Evolutionary conservation across 2,113 vertebrate species (phyloP).

Genomic region (Laticauda laticaudata): DNA sequence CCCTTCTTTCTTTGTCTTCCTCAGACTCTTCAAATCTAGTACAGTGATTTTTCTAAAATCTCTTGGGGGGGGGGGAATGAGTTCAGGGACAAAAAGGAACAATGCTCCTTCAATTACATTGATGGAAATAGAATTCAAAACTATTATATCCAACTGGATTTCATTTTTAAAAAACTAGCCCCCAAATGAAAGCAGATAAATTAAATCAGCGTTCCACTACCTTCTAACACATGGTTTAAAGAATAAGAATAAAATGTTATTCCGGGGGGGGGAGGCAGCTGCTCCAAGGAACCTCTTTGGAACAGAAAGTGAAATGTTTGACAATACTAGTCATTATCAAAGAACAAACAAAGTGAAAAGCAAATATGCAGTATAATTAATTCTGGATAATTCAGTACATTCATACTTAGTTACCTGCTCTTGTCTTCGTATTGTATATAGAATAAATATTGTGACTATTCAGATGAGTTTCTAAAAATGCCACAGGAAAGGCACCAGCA

Average conservation of each 20-base stretch:
- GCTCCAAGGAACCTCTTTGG: background rate
- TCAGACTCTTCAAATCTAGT: background rate
- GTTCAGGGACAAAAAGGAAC: background rate
- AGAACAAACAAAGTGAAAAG: background rate
- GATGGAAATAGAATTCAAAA: background rate
- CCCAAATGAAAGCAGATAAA: background rate
- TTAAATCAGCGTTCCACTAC: background rate
- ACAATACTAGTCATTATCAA: background rate
- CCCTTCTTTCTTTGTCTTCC: background rate
- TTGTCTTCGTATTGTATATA: slow-evolving; percentile 87
- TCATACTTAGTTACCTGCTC: slow-evolving; percentile 73
- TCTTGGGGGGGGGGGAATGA: background rate
- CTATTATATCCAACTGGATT: background rate
- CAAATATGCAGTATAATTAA: background rate
- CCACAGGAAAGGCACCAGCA: slow-evolving; percentile 90
- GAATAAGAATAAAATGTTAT: background rate
- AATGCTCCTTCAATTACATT: background rate
- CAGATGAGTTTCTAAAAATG: slow-evolving; percentile 90
- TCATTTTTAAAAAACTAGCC: background rate
- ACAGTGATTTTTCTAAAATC: background rate
- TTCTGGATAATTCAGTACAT: background rate
- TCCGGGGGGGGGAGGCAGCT: background rate
- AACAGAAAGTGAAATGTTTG: background rate
- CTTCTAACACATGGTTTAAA: background rate
- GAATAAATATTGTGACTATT: slow-evolving; percentile 89